These are phyloP conservation scores for Littorina saxatilis DNA, from an alignment of 1,140 invertebrate species.

Conservation along the genomic window DNA sequence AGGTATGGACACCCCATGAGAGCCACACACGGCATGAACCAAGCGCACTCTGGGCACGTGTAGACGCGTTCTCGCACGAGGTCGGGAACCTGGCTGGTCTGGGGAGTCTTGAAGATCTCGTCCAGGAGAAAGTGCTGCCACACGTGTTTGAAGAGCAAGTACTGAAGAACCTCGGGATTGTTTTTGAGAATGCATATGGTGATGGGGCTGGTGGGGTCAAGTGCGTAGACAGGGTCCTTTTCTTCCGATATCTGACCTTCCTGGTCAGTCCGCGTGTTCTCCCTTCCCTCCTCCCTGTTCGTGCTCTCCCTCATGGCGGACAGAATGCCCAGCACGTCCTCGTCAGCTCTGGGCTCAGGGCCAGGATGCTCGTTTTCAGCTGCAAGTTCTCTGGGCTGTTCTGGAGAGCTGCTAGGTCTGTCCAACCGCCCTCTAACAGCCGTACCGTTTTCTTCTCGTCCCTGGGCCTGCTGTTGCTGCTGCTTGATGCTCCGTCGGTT, in stretches of 20 bases:
- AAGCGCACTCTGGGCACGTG: neutral
- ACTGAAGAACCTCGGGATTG: constrained; percentile 15
- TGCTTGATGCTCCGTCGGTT: neutral
- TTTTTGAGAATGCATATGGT: constrained; percentile 16
- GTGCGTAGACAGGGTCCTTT: neutral
- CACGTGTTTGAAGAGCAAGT: constrained; percentile 34
- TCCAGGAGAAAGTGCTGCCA: constrained; percentile 37
- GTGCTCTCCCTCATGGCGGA: neutral
- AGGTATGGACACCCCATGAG: constrained; percentile 27
- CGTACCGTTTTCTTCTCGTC: no score
- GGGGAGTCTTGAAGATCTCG: neutral
- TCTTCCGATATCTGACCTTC: neutral
- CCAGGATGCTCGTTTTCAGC: no score
- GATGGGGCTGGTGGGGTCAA: constrained; percentile 21
- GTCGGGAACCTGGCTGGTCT: constrained; percentile 26
- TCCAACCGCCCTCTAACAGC: neutral
- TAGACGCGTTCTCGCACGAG: neutral
- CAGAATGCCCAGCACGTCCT: no score
- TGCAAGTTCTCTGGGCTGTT: neutral
- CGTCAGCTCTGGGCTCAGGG: neutral
- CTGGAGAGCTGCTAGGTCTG: neutral
- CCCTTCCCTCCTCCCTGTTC: neutral
- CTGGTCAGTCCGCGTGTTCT: neutral
- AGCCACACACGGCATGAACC: constrained; percentile 26
- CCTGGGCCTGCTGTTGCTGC: neutral